phyloP scores from a whole-genome alignment of 2,797 vertebrate genomes.

The Hozukius guyotensis region DNA sequence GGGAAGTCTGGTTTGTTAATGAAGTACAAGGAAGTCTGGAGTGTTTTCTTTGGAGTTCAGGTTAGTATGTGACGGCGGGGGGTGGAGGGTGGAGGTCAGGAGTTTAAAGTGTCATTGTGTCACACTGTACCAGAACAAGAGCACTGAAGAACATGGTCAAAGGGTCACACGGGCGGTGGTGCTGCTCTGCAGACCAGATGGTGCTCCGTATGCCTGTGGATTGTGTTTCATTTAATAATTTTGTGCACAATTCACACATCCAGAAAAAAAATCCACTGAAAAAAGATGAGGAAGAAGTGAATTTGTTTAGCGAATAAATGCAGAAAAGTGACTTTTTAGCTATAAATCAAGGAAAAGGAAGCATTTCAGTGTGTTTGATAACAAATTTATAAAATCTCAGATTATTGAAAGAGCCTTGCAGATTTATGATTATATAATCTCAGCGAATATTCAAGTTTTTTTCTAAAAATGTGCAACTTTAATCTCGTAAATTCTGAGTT shows the following conservation, averaged over 20 bases:
- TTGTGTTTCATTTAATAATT: slow-evolving; percentile 38
- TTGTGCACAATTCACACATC: slow-evolving; percentile 21
- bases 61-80: not conserved
- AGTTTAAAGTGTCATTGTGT: slow-evolving; percentile 31
- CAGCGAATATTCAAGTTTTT: too few relatives aligned
- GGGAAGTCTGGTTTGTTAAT: not conserved
- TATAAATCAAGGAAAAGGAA: not conserved
- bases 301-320: not conserved
- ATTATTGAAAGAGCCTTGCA: not conserved
- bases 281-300: not conserved
- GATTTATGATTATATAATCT: too few relatives aligned
- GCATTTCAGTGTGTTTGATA: not conserved
- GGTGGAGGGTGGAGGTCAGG: slow-evolving; percentile 7
- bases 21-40: not conserved
- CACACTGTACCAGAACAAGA: slow-evolving; percentile 15
- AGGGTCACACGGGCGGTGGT: slow-evolving; percentile 38
- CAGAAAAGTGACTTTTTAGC: not conserved
- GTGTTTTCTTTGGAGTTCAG: not conserved
- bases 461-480: too few relatives aligned
- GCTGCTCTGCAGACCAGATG: slow-evolving; percentile 61
- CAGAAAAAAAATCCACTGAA: not conserved
- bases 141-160: slow-evolving; percentile 7
- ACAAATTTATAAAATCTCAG: not conserved
- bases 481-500: too few relatives aligned
- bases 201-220: slow-evolving; percentile 47